Base-by-base conservation (phyloP, 1,140 invertebrate species). In the Brachionus koreanus region DNA sequence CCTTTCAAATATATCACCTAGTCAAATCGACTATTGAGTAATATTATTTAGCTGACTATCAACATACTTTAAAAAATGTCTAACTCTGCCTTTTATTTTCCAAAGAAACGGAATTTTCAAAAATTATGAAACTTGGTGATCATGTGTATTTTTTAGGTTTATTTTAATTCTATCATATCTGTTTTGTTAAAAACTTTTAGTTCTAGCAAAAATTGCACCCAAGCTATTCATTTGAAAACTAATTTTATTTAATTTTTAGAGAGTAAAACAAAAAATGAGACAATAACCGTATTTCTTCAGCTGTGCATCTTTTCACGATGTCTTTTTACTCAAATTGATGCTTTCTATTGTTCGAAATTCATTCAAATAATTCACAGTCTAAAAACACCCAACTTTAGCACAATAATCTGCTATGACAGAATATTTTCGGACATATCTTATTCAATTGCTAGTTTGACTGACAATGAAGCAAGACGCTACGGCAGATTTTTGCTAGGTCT, bases 401-500 rank as follows among this genome's bases (percentile, higher is more conserved):
- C 97, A 0, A 90, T 99, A 29, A 92, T 98, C 43, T 98, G 96
- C 87, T 98, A 97, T 87, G 97, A 99, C 89, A 90, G 95, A 89
- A 92, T 98, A 83, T 98, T 98, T 89, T 98, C 95, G 90, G 97
- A 99, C 91, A 96, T 98, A 83, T 97, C 96, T 3, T 97, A 97
- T 89, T 95, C 95, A 19, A 93, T 99, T 79, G 96, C 95, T 83
- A 96, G 94, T 3, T 98, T 96, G 88, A 97, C 96, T 49, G 97
- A 99, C 89, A 97, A 97, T 87, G 97, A 99, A 90, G 96, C 96
- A 19, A 94, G 94, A 87, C 92, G 96, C 57, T 99, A 98, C 89
- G 97, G 97, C 0, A 90, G 94, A 85, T 98, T 99, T 89, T 91
- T 99, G 39, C 93, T 93, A 88, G 92, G 93, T 65, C 93, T 98